Evolutionary conservation across 2,797 vertebrate genomes (phyloP), one percentile per base, ranked within the genome.

Genomic region (Acridotheres tristis): DNA sequence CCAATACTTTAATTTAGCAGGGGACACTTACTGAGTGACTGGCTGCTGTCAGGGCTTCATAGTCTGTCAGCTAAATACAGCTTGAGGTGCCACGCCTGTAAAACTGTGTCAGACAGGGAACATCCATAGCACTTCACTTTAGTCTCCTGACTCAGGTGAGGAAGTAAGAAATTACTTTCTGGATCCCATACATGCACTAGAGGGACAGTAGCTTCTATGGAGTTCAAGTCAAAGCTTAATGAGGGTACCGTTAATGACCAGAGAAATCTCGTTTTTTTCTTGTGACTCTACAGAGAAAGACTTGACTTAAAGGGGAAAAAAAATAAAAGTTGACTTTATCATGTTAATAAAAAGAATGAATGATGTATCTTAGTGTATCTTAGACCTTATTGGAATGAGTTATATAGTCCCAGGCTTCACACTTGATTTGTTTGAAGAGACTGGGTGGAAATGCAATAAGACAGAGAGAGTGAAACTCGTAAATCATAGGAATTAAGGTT

Each of bases 401-500:
- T 92, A 69, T 54, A 30, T 27, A 90, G 63, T 63, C 65, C 29
- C 19, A 38, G 61, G 63, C 38, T 91, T 90, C 84, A 85, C 65
- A 80, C 43, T 74, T 90, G 59, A 86, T 88, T 88, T 88, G 38
- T 86, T 78, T 86, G 57, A 90, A 88, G 38, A 25, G 45, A 73
- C 59, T 65, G 25, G 34, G 32, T 73, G 17, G 53, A 93, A 92
- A 92, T 43, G 53, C 50, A 87, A 7, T 69, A 80, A 74, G 72
- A 62, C 54, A 90, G 65, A 65, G 54, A 26, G 13, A 91, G 61
- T 42, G 45, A 85, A 59, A 62, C 40, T 77, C 23, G 19, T 84
- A 94, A 94, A 89, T 85, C 72, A 77, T 3, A 67, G 59, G 67
- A 90, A 82, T 87, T 85, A 87, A 79, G 45, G 40, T 13, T 94